Percentiles rank a stretch among this genome's conserved stretches.
phyloP scores from a whole-genome alignment of 2,888 invertebrate species.

The Tuta absoluta region DNA sequence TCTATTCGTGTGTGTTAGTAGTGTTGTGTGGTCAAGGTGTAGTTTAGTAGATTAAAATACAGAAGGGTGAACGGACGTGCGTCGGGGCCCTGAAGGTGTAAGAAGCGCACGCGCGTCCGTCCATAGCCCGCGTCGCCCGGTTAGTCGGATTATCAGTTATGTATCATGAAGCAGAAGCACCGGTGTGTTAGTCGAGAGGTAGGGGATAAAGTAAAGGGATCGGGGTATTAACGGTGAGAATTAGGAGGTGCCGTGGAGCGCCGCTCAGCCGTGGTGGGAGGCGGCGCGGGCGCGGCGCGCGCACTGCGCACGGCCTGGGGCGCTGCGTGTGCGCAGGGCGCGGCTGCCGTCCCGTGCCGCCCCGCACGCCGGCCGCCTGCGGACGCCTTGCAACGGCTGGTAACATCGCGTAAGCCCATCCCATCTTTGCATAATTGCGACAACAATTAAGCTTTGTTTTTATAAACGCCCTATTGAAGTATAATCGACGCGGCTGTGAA shows the following conservation, averaged over 20 bases:
- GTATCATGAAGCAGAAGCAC: constrained; percentile 76
- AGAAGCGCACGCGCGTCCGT: constrained; percentile 68
- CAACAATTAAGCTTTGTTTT: constrained; percentile 81
- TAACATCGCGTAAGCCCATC: constrained; percentile 88
- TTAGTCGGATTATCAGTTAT: constrained; percentile 61
- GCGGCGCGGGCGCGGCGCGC: constrained; percentile 72
- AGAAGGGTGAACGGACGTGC: constrained; percentile 71
- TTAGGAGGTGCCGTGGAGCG: constrained; percentile 44
- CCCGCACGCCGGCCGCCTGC: constrained; percentile 67
- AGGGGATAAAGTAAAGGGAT: constrained; percentile 37
- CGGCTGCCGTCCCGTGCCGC: constrained; percentile 69
- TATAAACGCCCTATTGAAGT: constrained; percentile 57
- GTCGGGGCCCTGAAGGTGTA: constrained; percentile 44
- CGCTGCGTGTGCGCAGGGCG: constrained; percentile 60
- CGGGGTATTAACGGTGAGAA: constrained; percentile 35
- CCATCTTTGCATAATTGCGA: constrained; percentile 81
- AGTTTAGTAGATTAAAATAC: constrained; percentile 54
- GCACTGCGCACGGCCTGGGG: constrained; percentile 60
- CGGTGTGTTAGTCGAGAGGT: constrained; percentile 47
- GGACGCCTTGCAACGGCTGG: constrained; percentile 82
- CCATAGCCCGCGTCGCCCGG: constrained; percentile 68
- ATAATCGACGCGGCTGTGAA: constrained; percentile 78
- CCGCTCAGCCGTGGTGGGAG: constrained; percentile 70
- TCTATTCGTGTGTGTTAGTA: constrained; percentile 79
- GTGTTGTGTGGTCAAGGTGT: constrained; percentile 77